These are phyloP conservation scores for Eulemur albifrons DNA, from an alignment of 2,797 vertebrate species.

Conservation along the genomic window DNA sequence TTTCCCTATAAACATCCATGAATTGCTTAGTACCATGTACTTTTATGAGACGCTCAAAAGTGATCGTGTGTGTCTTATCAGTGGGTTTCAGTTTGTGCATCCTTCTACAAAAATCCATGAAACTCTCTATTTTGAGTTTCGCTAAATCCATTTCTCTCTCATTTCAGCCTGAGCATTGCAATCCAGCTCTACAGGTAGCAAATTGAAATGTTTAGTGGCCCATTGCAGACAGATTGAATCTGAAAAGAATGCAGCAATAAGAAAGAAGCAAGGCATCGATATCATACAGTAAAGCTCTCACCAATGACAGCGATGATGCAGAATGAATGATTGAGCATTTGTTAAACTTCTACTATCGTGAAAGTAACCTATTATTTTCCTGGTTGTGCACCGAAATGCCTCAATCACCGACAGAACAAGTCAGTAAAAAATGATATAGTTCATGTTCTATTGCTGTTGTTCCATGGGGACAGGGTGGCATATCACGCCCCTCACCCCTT, in stretches of 20 bases:
- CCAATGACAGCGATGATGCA: conserved; percentile 82
- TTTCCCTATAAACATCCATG: conserved; percentile 36
- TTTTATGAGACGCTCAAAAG: neutral
- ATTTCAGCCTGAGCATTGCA: conserved; percentile 81
- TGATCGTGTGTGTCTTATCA: neutral
- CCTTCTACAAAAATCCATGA: conserved; percentile 67
- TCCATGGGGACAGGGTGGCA: conserved; percentile 38
- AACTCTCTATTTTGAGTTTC: conserved; percentile 51
- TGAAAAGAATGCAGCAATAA: conserved; percentile 88
- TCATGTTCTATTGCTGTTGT: conserved; percentile 78
- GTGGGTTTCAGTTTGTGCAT: conserved; percentile 28
- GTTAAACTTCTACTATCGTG: conserved; percentile 85
- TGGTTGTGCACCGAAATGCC: conserved; percentile 85
- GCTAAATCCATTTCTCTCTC: conserved; percentile 74
- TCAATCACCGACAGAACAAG: conserved; percentile 87
- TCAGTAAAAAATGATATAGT: conserved; percentile 84
- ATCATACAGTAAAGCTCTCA: conserved; percentile 81
- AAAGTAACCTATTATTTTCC: conserved; percentile 88
- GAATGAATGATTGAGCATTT: conserved; percentile 85
- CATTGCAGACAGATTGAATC: conserved; percentile 88
- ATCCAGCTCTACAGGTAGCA: conserved; percentile 86
- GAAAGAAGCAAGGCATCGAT: conserved; percentile 83
- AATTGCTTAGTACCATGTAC: conserved; percentile 1
- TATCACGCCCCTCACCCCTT: neutral
- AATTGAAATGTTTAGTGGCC: conserved; percentile 90